Base-by-base conservation (phyloP, 30 jellyfish, hydroid and myxozoan genomes). In the Aurelia sp. region DNA sequence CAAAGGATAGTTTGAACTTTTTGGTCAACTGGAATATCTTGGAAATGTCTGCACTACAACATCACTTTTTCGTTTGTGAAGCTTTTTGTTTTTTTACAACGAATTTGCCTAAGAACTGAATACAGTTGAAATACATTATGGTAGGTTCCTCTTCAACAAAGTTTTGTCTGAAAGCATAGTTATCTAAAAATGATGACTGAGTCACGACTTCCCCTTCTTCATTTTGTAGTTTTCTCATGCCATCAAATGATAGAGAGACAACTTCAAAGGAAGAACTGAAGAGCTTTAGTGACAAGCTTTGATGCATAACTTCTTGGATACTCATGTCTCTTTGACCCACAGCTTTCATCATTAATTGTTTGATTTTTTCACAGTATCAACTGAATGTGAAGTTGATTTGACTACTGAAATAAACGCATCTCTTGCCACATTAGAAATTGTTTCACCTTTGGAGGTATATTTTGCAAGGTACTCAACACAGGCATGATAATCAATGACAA, bases 401-500 rank as follows among this genome's bases (percentile, higher is more conserved):
- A 13, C 85, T 9, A 52, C 16, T 8, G 63, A 52, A 52, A 52
- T 60, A 52, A 82, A 82, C 47, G 90, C 92, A 22, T 47, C 90
- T 33, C 31, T 70, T 27, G 63, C 80, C 16, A 57, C 90, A 68
- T n/a, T 15, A 13, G 64, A 50, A 13, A 44, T 53, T 48, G 63
- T 44, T 72, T 82, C 92, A 41, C 44, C 80, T 60, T 68, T 82
- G 10, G 90, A 44, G 16, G 92, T 91, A 82, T 82, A 82, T 21
- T 82, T 82, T 18, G 91, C 71, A n/a, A 71, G n/a, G n/a, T n/a
- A n/a, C n/a, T n/a, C n/a, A n/a, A n/a, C n/a, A n/a, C n/a, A n/a
- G n/a, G n/a, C n/a, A n/a, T n/a, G n/a, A n/a, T n/a, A n/a, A 82
- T 65, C 55, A 47, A 82, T 73, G n/a, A 82, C 40, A 72, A 75